These are phyloP conservation scores for Champsocephalus esox DNA, from an alignment of 2,797 vertebrate genomes.

Conservation along the genomic window DNA sequence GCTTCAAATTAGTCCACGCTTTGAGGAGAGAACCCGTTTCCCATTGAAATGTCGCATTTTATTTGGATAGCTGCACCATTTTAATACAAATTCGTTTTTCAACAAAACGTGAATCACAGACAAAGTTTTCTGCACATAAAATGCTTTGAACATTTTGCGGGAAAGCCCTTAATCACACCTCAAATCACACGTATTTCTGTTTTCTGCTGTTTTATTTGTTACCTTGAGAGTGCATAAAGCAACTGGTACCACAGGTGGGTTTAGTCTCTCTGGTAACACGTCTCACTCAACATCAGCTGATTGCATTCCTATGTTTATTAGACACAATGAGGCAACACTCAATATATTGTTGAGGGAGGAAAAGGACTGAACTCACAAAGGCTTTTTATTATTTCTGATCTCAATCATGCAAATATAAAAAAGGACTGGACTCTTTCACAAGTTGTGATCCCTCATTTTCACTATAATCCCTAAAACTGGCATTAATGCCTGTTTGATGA, in stretches of 20 bases:
- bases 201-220: not conserved
- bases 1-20: too few species aligned
- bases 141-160: not conserved
- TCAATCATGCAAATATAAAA: constrained; percentile 25
- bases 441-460: constrained; percentile 27
- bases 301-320: not conserved
- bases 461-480: constrained; percentile 4
- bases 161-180: not conserved
- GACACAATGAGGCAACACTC: constrained; percentile 28
- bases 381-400: constrained; percentile 45
- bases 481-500: constrained; percentile 14
- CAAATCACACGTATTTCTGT: not conserved
- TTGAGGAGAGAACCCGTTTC: not conserved
- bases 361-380: constrained; percentile 21
- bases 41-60: not conserved
- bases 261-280: too few species aligned
- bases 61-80: not conserved
- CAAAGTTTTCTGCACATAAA: not conserved
- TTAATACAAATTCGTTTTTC: not conserved
- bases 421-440: constrained; percentile 13
- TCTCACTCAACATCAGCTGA: too few species aligned
- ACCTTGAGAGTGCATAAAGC: too few species aligned
- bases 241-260: too few species aligned
- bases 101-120: not conserved
- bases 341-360: constrained; percentile 37